Conservation (phyloP, 2,113 vertebrate genomes). For the Tapirus terrestris region DNA sequence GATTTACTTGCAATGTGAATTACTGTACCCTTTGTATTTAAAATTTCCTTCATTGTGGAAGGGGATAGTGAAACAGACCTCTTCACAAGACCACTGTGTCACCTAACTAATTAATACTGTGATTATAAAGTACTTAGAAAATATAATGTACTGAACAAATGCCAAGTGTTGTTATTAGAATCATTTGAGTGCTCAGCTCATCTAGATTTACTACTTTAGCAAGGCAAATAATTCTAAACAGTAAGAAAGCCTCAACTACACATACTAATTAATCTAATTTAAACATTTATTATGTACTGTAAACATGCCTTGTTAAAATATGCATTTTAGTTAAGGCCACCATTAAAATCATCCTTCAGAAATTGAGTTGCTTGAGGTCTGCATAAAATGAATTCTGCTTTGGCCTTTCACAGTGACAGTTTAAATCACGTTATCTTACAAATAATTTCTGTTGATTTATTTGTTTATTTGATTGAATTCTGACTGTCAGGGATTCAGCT, state of each 20-base stretch:
- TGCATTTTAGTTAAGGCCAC: conserved; percentile 58
- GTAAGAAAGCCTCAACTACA: conserved; percentile 54
- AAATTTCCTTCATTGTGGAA: conserved; percentile 71
- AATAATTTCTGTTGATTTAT: conserved; percentile 42
- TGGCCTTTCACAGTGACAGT: neutral
- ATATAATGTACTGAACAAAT: conserved; percentile 75
- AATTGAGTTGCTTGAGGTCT: conserved; percentile 32
- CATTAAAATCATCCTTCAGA: conserved; percentile 62
- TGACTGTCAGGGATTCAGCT: conserved; percentile 6
- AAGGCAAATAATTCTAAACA: conserved; percentile 76
- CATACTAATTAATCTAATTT: conserved; percentile 75
- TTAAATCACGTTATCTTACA: neutral
- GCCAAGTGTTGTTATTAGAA: conserved; percentile 76
- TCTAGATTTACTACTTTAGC: conserved; percentile 67
- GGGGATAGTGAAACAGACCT: conserved; percentile 67
- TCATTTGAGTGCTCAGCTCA: conserved; percentile 64
- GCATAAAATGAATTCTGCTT: conserved; percentile 50
- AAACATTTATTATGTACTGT: conserved; percentile 73
- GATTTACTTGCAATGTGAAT: conserved; percentile 60
- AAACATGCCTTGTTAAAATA: conserved; percentile 76
- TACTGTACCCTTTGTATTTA: conserved; percentile 62
- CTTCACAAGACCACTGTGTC: conserved; percentile 77
- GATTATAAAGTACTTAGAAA: conserved; percentile 83
- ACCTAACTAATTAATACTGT: conserved; percentile 80
- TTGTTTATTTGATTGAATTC: conserved; percentile 57